Evolutionary conservation across 2,113 vertebrate species (phyloP).

Genomic region (Ophthalmolycus amberensis): DNA sequence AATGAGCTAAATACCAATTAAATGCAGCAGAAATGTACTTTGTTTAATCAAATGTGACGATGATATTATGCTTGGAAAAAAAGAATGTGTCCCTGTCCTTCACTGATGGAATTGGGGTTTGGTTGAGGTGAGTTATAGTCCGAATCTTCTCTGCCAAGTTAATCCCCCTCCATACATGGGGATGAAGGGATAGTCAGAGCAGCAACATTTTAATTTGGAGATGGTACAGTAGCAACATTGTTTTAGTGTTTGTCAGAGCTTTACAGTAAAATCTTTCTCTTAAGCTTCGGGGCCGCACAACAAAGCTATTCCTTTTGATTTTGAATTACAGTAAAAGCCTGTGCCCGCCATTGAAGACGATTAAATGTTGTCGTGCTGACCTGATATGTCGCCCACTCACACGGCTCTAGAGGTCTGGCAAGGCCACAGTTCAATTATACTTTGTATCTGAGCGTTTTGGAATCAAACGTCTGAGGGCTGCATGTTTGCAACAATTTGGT

Average conservation of each 20-base stretch:
- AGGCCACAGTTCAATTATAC: conserved; percentile 39
- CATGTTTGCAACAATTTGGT: conserved; percentile 35
- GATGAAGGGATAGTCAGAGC: conserved; percentile 70
- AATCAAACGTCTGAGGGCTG: conserved; percentile 10
- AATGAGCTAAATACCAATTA: neutral
- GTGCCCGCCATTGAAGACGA: conserved; percentile 87
- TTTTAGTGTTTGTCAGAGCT: conserved; percentile 80
- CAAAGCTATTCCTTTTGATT: conserved; percentile 75
- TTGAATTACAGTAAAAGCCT: conserved; percentile 91
- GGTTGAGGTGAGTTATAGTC: conserved; percentile 57
- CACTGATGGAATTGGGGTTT: conserved; percentile 41
- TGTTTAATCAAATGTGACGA: neutral
- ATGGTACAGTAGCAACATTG: conserved; percentile 76
- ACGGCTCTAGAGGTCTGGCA: conserved; percentile 34
- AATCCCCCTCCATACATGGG: conserved; percentile 75
- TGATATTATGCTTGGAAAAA: neutral
- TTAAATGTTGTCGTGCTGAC: conserved; percentile 89
- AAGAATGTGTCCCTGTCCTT: conserved; percentile 18
- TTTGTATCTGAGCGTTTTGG: conserved; percentile 17
- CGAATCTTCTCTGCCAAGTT: conserved; percentile 64
- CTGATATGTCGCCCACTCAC: conserved; percentile 78
- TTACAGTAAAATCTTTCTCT: conserved; percentile 81
- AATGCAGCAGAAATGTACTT: neutral
- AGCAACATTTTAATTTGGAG: conserved; percentile 84
- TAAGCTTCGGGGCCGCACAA: conserved; percentile 77